Conservation (phyloP, 1,140 invertebrate genomes). For the Meloidogyne floridensis region DNA sequence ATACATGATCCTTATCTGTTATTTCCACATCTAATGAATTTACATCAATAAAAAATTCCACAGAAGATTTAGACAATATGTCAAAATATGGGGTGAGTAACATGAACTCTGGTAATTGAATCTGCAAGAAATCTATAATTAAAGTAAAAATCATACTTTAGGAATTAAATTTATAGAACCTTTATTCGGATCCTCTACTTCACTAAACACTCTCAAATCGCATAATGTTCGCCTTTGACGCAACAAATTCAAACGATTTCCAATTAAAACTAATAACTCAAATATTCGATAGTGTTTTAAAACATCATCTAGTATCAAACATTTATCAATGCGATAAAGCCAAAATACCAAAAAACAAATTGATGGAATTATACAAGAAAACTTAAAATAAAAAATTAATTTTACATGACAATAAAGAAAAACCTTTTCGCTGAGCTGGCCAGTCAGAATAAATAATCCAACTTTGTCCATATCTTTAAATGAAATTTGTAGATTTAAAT, state of each 20-base stretch:
- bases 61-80: not conserved
- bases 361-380: constrained; percentile 30
- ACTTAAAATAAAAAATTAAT: constrained; percentile 15
- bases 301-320: not conserved
- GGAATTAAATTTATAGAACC: not conserved
- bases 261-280: constrained; percentile 14
- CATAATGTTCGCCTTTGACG: constrained; percentile 12
- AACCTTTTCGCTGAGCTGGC: constrained; percentile 31
- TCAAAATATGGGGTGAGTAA: constrained; percentile 1
- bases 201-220: not conserved
- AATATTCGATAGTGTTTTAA: constrained; percentile 18
- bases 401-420: not conserved
- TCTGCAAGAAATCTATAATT: not conserved
- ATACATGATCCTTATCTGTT: not conserved
- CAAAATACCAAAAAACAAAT: constrained; percentile 13
- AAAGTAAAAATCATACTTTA: not conserved
- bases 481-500: not conserved
- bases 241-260: constrained; percentile 15
- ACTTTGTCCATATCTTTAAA: constrained; percentile 31
- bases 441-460: constrained; percentile 33
- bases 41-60: not conserved
- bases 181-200: not conserved
- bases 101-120: not conserved
- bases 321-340: not conserved
- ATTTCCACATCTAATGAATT: not conserved